phyloP scores from a whole-genome alignment of 2,888 invertebrate genomes.

The Lacanobia wlatinum region DNA sequence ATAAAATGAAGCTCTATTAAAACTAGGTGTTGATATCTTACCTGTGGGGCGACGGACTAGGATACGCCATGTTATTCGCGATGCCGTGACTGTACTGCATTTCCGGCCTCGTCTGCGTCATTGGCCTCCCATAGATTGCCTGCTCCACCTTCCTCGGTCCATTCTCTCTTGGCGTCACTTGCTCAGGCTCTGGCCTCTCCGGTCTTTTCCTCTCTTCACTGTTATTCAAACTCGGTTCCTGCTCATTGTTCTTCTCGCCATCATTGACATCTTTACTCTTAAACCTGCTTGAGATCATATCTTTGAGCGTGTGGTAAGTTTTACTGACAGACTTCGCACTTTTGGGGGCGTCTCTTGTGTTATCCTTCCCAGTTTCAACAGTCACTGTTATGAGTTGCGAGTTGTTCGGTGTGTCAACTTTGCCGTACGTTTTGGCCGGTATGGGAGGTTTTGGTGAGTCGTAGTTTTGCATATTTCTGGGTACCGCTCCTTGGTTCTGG shows the following conservation, averaged over 20 bases:
- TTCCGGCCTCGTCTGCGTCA: slow-evolving; percentile 87
- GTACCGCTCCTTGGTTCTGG: slow-evolving; percentile 81
- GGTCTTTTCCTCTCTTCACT: slow-evolving; percentile 90
- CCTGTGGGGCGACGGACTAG: slow-evolving; percentile 88
- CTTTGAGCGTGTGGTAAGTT: slow-evolving; percentile 95
- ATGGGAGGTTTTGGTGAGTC: slow-evolving; percentile 87
- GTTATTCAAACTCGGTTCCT: slow-evolving; percentile 91
- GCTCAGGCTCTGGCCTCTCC: slow-evolving; percentile 84
- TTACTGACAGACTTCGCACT: slow-evolving; percentile 93
- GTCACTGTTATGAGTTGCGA: slow-evolving; percentile 90
- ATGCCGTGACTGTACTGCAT: slow-evolving; percentile 86
- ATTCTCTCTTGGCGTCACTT: slow-evolving; percentile 85
- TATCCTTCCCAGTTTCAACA: slow-evolving; percentile 91
- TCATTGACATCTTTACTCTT: slow-evolving; percentile 92
- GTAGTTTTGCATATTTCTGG: slow-evolving; percentile 85
- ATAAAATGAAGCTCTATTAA: background rate
- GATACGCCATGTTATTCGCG: slow-evolving; percentile 85
- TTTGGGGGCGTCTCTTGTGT: slow-evolving; percentile 90
- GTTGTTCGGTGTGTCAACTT: slow-evolving; percentile 84
- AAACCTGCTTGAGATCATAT: slow-evolving; percentile 95
- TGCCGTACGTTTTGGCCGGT: slow-evolving; percentile 87
- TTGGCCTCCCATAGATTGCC: slow-evolving; percentile 91
- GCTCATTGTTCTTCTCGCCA: slow-evolving; percentile 86
- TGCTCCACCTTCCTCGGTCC: slow-evolving; percentile 90
- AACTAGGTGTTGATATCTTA: slow-evolving; percentile 60